Conservation (phyloP, 2,797 vertebrate genomes). For the Philypnodon macrostomus region DNA sequence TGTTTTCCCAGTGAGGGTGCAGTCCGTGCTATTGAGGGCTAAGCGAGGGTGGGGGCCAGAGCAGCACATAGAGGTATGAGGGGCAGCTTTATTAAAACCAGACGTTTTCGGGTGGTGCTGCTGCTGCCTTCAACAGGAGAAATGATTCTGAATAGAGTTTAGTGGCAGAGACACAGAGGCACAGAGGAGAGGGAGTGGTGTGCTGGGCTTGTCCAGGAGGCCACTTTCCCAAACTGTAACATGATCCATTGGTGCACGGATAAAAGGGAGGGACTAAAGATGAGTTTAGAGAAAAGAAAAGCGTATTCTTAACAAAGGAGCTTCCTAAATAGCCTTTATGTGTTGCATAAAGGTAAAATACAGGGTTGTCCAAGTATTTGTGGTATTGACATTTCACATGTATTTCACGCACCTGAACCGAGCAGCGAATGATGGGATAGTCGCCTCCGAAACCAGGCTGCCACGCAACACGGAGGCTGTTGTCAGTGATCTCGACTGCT, state of each 20-base stretch:
- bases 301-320: slow-evolving; percentile 33
- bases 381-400: neutral
- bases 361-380: slow-evolving; percentile 4
- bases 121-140: slow-evolving; percentile 40
- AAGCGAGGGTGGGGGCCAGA: slow-evolving; percentile 18
- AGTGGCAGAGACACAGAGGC: slow-evolving; percentile 44
- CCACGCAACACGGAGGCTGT: slow-evolving; percentile 78
- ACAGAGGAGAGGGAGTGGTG: slow-evolving; percentile 52
- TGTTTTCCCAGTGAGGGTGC: slow-evolving; percentile 42
- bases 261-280: slow-evolving; percentile 53
- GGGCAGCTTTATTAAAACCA: slow-evolving; percentile 80
- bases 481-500: slow-evolving; percentile 64
- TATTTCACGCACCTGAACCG: slow-evolving; percentile 78
- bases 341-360: slow-evolving; percentile 25
- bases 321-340: slow-evolving; percentile 22
- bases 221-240: slow-evolving; percentile 73
- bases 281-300: slow-evolving; percentile 42
- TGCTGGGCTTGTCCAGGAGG: slow-evolving; percentile 52
- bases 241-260: slow-evolving; percentile 61
- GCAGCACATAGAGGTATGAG: slow-evolving; percentile 52
- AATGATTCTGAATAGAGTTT: slow-evolving; percentile 34
- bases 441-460: slow-evolving; percentile 80
- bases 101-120: slow-evolving; percentile 74
- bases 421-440: slow-evolving; percentile 78
- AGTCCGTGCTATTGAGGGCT: slow-evolving; percentile 9